Conservation (phyloP, 1,140 invertebrate genomes). For the Eumaeus atala region DNA sequence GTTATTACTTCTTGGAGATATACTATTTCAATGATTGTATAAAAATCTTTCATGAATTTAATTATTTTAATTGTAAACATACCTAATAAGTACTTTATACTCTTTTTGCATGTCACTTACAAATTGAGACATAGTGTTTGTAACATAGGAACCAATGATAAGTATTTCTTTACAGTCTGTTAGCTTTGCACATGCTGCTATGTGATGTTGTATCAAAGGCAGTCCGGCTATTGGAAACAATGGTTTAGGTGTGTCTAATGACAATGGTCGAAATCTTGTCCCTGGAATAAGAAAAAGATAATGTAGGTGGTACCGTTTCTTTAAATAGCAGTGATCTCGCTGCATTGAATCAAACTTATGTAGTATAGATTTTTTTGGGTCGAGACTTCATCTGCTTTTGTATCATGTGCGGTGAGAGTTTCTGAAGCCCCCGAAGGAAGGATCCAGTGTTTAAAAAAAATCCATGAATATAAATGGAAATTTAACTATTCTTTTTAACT, state of each 20-base stretch:
- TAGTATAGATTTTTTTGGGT: too few relatives aligned
- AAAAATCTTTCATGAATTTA: too few relatives aligned
- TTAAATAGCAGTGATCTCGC: too few relatives aligned
- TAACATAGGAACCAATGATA: constrained; percentile 93
- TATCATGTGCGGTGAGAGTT: too few relatives aligned
- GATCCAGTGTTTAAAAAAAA: too few relatives aligned
- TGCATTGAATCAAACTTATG: too few relatives aligned
- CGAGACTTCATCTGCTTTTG: too few relatives aligned
- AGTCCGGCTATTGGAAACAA: constrained; percentile 97
- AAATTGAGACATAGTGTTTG: constrained; percentile 88
- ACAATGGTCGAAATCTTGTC: constrained; percentile 96
- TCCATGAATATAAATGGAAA: too few relatives aligned
- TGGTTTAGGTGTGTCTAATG: constrained; percentile 96
- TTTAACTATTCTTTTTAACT: too few relatives aligned
- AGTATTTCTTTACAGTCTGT: constrained; percentile 91
- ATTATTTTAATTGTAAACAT: constrained; percentile 7
- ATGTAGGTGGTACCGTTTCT: background rate
- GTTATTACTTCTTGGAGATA: too few relatives aligned
- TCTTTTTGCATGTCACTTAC: constrained; percentile 87
- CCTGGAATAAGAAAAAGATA: constrained; percentile 75
- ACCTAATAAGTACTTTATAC: constrained; percentile 90
- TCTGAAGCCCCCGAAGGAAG: too few relatives aligned
- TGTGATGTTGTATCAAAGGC: constrained; percentile 96
- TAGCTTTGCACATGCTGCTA: constrained; percentile 92
- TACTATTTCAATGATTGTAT: too few relatives aligned